Evolutionary conservation across 2,797 vertebrate genomes (phyloP).

Genomic region (Artibeus lituratus): DNA sequence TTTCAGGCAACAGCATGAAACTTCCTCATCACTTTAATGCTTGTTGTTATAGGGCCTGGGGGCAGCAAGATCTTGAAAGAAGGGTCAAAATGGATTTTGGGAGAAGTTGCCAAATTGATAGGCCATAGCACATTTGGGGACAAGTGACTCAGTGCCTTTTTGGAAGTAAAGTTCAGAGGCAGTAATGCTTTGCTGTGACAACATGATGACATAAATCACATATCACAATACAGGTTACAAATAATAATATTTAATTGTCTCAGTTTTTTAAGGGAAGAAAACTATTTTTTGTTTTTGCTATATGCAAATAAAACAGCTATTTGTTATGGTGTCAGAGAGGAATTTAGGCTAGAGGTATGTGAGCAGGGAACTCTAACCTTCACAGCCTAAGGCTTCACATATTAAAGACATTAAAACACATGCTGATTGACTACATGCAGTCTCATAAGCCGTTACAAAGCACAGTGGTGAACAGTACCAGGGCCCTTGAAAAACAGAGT

Average conservation of each 20-base stretch:
- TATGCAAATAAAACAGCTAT: background rate
- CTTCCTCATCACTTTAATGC: background rate
- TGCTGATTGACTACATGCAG: background rate
- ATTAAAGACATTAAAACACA: background rate
- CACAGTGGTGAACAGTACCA: background rate
- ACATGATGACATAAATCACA: background rate
- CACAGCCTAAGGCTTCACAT: background rate
- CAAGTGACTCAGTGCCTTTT: background rate
- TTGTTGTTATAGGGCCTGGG: background rate
- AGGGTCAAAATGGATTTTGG: background rate
- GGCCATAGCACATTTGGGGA: background rate
- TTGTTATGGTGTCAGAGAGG: background rate
- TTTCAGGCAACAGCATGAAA: background rate
- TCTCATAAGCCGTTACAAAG: background rate
- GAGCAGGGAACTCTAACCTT: background rate
- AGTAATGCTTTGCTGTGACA: background rate
- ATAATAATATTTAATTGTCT: constrained; percentile 1
- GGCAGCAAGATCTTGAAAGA: background rate
- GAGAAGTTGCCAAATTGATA: background rate
- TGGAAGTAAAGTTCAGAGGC: background rate
- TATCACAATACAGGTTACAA: background rate
- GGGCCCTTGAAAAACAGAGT: background rate
- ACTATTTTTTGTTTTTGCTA: background rate
- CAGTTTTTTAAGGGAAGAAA: background rate
- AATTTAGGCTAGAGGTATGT: background rate